Conservation (phyloP, 1,140 invertebrate species). For the Parasteatoda tepidariorum region DNA sequence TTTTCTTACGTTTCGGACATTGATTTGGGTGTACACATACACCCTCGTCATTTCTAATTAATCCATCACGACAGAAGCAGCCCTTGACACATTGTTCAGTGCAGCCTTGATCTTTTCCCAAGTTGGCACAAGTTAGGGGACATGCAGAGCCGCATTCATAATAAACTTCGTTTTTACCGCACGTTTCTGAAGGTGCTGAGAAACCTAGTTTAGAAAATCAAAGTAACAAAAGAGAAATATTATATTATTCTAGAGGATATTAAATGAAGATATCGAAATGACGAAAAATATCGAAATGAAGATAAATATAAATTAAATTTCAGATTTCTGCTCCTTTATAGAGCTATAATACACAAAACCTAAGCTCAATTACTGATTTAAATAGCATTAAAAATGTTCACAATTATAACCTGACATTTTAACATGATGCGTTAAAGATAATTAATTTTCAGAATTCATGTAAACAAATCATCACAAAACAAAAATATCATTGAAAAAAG, state of each 20-base stretch:
- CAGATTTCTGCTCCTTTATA: too few relatives aligned
- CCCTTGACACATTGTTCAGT: conserved; percentile 19
- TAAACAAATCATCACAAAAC: too few relatives aligned
- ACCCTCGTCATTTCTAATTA: conserved; percentile 12
- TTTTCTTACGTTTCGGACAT: neutral
- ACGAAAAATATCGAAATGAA: neutral
- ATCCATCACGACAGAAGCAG: conserved; percentile 46
- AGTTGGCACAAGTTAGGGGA: conserved; percentile 12
- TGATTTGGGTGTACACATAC: conserved; percentile 16
- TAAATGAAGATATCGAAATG: neutral
- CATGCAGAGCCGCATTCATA: conserved; percentile 39
- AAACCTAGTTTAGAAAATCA: neutral
- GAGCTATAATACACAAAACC: too few relatives aligned
- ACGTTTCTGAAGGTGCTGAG: neutral
- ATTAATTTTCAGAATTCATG: too few relatives aligned
- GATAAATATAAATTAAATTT: neutral
- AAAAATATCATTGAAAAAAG: too few relatives aligned
- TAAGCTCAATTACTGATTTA: too few relatives aligned
- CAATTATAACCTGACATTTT: too few relatives aligned
- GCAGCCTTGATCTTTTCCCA: neutral
- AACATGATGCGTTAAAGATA: too few relatives aligned
- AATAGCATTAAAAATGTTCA: too few relatives aligned
- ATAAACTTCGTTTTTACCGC: conserved; percentile 8
- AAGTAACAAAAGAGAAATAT: neutral
- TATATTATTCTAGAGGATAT: neutral